Conservation (phyloP, 2,113 vertebrate species). For the Diadophis punctatus region DNA sequence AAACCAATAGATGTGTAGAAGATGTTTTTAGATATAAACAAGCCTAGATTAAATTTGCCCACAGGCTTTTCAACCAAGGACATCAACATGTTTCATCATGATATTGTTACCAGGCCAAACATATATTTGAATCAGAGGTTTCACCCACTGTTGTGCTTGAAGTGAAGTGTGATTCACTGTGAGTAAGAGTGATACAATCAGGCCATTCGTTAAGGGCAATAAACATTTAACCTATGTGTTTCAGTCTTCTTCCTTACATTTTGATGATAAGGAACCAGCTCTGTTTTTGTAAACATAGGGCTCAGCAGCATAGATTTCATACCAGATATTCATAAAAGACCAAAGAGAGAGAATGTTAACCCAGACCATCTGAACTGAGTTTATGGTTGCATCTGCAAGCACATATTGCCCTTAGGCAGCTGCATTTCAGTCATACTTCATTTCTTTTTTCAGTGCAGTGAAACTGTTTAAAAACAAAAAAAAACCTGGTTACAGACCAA, state of each 20-base stretch:
- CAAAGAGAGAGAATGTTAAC: not conserved
- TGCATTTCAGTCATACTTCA: not conserved
- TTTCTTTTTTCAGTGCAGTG: conserved; percentile 39
- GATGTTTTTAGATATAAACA: not conserved
- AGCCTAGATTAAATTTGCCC: not conserved
- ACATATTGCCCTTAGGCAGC: conserved; percentile 5
- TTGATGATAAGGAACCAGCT: conserved; percentile 1
- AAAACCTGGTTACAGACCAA: not conserved
- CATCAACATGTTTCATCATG: not conserved
- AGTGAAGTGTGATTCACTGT: not conserved
- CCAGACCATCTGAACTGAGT: conserved; percentile 6
- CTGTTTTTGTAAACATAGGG: conserved; percentile 26
- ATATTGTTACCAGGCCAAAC: not conserved
- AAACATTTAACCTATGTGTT: conserved; percentile 4
- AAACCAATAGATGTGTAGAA: not conserved
- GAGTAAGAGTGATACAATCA: conserved; percentile 5
- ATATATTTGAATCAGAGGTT: not conserved
- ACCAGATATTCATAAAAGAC: conserved; percentile 4
- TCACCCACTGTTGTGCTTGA: conserved; percentile 5
- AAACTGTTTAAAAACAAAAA: not conserved
- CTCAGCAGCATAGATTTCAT: conserved; percentile 17
- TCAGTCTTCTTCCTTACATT: conserved; percentile 9
- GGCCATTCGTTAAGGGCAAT: not conserved
- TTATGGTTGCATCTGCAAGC: conserved; percentile 40
- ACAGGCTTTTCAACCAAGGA: not conserved